Conservation (phyloP, 2,113 vertebrate genomes). For the Podarcis raffonei region DNA sequence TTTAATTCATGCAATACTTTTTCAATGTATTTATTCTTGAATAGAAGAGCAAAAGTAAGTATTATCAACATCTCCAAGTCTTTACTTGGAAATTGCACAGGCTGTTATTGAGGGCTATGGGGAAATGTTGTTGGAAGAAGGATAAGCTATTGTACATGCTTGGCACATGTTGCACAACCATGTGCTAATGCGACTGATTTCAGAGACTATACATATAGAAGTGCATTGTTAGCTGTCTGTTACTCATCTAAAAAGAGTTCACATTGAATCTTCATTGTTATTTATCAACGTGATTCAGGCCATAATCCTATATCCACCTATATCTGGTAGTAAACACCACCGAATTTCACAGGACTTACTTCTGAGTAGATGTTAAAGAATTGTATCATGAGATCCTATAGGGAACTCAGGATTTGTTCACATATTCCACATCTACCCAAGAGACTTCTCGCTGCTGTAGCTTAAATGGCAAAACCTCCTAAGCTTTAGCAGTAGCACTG, state of each 20-base stretch:
- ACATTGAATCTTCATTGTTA: neutral
- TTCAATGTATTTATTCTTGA: constrained; percentile 47
- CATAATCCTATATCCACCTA: neutral
- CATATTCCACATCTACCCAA: neutral
- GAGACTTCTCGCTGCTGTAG: neutral
- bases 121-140: too few species aligned
- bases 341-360: neutral
- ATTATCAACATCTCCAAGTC: neutral
- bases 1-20: neutral
- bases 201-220: too few species aligned
- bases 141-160: neutral
- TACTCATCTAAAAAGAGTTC: neutral
- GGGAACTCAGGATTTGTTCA: neutral
- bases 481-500: neutral
- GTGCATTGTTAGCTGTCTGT: too few species aligned
- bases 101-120: neutral
- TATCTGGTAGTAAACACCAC: neutral
- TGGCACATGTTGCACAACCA: neutral
- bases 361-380: neutral
- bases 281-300: neutral
- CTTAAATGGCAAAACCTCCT: neutral
- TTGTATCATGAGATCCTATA: neutral
- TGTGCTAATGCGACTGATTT: neutral
- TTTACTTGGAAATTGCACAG: constrained; percentile 33
- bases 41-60: constrained; percentile 25